Evolutionary conservation across 2,888 invertebrate genomes (phyloP).

Genomic region (Aromia moschata): DNA sequence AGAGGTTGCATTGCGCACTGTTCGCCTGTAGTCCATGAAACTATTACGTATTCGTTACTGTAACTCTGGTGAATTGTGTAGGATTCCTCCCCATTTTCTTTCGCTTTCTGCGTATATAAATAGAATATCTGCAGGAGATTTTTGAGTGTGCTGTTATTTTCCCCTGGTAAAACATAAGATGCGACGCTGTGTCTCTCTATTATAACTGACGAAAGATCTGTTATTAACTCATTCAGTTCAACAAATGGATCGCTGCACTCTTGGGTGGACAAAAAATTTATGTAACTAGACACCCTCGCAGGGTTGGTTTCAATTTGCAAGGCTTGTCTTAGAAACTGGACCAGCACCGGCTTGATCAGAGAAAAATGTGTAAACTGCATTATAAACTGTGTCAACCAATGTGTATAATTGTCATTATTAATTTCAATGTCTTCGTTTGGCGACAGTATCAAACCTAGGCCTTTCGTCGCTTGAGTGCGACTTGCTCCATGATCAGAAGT

Average conservation of each 20-base stretch:
- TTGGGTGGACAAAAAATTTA: conserved; percentile 83
- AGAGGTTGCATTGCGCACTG: conserved; percentile 81
- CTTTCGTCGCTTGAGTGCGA: conserved; percentile 78
- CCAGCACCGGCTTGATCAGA: conserved; percentile 74
- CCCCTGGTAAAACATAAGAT: conserved; percentile 70
- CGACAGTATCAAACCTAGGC: conserved; percentile 56
- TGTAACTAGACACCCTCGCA: conserved; percentile 81
- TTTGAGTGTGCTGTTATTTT: conserved; percentile 70
- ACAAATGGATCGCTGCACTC: conserved; percentile 73
- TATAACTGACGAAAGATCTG: conserved; percentile 89
- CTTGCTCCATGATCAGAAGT: conserved; percentile 83
- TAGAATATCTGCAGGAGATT: conserved; percentile 78
- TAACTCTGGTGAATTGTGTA: conserved; percentile 65
- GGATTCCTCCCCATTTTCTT: conserved; percentile 70
- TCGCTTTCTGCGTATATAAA: conserved; percentile 77
- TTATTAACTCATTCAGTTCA: conserved; percentile 73
- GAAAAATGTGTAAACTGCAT: conserved; percentile 83
- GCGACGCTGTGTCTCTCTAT: conserved; percentile 91
- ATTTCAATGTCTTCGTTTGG: conserved; percentile 62
- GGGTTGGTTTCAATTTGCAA: conserved; percentile 92
- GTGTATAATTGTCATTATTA: conserved; percentile 49
- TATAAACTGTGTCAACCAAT: conserved; percentile 72
- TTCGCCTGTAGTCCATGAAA: conserved; percentile 80
- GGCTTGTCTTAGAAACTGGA: conserved; percentile 81
- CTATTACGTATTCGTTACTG: conserved; percentile 76